These are phyloP conservation scores for Xiphorhynchus elegans DNA, from an alignment of 2,113 vertebrate species.

Conservation along the genomic window DNA sequence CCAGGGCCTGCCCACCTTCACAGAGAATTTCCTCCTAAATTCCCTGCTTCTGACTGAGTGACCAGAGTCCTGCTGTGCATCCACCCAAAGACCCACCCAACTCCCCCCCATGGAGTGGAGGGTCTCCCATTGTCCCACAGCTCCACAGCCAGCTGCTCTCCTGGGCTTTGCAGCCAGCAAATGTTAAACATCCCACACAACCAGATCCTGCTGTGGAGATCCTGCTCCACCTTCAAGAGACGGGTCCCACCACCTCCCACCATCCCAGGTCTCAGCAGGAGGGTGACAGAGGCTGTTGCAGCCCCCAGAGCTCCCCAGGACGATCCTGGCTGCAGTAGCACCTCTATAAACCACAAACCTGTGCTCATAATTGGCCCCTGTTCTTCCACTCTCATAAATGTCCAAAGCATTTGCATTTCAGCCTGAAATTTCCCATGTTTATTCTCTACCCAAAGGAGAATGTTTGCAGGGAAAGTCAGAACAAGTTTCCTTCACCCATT, in stretches of 20 bases:
- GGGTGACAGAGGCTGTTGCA: neutral
- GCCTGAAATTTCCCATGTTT: neutral
- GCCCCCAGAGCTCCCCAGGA: neutral
- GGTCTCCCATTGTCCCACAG: neutral
- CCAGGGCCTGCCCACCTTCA: neutral
- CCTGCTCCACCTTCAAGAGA: neutral
- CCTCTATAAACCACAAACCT: neutral
- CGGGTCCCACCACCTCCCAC: neutral
- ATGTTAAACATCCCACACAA: fast-evolving
- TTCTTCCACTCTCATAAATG: neutral
- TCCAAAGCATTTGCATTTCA: slow-evolving; percentile 6
- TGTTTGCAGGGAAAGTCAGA: neutral
- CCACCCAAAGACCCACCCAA: neutral
- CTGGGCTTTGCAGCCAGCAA: neutral
- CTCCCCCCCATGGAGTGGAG: neutral
- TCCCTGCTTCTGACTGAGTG: neutral
- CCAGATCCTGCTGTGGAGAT: neutral
- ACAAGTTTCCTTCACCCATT: neutral
- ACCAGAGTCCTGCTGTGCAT: neutral
- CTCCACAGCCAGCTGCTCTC: neutral
- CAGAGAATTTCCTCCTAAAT: neutral
- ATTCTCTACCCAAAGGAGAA: neutral
- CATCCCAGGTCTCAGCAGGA: neutral
- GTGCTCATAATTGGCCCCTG: neutral
- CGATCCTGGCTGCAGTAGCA: neutral